These are phyloP conservation scores for Sesamia inferens DNA, from an alignment of 2,888 invertebrate genomes.

Conservation along the genomic window DNA sequence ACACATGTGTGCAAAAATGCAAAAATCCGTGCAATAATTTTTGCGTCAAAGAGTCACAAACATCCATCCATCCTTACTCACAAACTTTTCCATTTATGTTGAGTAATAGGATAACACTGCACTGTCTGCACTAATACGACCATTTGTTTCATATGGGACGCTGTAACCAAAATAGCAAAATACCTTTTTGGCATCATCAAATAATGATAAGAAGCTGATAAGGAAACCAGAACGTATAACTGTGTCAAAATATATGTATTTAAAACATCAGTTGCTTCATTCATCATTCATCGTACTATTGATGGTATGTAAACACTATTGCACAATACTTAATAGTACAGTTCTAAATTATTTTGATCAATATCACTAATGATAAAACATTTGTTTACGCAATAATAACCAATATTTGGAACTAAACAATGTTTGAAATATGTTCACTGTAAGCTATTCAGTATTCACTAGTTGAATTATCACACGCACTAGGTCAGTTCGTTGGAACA, in stretches of 20 bases:
- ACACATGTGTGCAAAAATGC: no score
- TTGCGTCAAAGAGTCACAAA: no score
- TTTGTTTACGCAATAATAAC: conserved; percentile 35
- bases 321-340: not conserved
- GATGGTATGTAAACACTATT: not conserved
- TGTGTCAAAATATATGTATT: conserved; percentile 20
- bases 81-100: no score
- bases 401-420: conserved; percentile 38
- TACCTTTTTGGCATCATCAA: conserved; percentile 2
- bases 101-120: no score
- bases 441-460: conserved; percentile 14
- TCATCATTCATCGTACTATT: not conserved
- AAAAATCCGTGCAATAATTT: no score
- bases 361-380: conserved; percentile 35
- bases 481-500: conserved; percentile 42
- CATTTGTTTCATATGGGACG: not conserved
- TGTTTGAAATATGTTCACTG: conserved; percentile 45
- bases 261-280: not conserved
- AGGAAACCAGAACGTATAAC: conserved; percentile 23
- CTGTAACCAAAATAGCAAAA: conserved; percentile 5
- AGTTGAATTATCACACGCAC: conserved; percentile 48
- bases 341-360: conserved; percentile 43
- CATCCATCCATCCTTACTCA: no score
- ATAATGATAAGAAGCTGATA: conserved; percentile 36
- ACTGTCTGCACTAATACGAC: no score